Evolutionary conservation across 2,797 vertebrate genomes (phyloP).

Genomic region (Gymnothorax reevesii): DNA sequence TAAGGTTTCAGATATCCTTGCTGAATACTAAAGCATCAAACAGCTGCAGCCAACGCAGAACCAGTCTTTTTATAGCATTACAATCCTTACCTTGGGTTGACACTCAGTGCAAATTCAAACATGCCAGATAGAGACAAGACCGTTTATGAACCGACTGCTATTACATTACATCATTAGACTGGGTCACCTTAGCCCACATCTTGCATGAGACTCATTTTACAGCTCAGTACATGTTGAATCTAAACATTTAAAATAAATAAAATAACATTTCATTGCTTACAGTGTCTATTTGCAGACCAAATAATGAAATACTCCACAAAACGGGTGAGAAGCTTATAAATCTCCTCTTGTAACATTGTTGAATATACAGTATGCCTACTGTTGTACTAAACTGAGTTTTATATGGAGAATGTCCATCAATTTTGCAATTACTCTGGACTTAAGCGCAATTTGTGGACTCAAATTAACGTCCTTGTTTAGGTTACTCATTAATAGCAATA

Average conservation of each 20-base stretch:
- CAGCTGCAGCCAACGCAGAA: conserved; percentile 58
- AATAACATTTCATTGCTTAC: background rate
- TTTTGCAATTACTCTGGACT: no score
- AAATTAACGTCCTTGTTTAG: background rate
- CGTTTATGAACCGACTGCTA: background rate
- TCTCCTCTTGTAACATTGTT: background rate
- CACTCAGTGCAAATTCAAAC: conserved; percentile 8
- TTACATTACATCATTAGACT: background rate
- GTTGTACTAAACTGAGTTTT: no score
- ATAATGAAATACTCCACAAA: background rate
- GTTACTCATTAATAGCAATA: background rate
- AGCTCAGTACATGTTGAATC: background rate
- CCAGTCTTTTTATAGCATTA: conserved; percentile 32
- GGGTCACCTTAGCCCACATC: background rate
- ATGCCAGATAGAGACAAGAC: background rate
- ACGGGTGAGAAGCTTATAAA: background rate
- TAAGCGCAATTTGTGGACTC: no score
- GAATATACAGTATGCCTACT: no score
- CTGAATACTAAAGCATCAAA: conserved; percentile 53
- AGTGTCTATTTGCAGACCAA: background rate
- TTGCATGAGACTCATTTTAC: background rate
- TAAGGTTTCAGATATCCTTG: conserved; percentile 55
- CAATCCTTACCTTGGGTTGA: conserved; percentile 6
- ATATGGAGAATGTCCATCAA: no score
- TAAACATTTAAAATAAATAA: background rate